These are phyloP conservation scores for Halictus quadricinctus DNA, from an alignment of 2,888 invertebrate species.

Conservation along the genomic window DNA sequence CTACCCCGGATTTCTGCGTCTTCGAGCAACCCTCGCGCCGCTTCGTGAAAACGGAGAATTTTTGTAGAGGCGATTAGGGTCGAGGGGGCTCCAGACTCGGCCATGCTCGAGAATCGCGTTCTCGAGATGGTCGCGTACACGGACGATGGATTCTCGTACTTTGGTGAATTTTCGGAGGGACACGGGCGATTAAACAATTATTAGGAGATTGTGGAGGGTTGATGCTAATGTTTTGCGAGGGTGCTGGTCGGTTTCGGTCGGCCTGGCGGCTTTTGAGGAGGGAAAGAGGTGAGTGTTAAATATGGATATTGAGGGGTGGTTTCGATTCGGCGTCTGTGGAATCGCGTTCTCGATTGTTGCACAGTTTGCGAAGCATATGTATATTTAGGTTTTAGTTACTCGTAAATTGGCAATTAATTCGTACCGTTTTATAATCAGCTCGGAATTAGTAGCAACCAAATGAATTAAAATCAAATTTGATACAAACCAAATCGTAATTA, in stretches of 20 bases:
- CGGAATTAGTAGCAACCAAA: no score
- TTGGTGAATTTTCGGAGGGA: constrained; percentile 76
- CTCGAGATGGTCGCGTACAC: constrained; percentile 19
- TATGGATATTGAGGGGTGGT: not conserved
- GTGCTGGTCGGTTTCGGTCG: not conserved
- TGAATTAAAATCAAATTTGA: no score
- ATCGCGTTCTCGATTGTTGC: not conserved
- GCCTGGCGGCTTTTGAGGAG: not conserved
- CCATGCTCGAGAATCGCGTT: constrained; percentile 17
- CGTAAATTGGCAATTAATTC: not conserved
- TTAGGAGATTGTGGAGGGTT: constrained; percentile 71
- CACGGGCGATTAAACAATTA: constrained; percentile 80
- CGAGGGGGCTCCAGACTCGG: not conserved
- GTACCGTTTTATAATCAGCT: no score
- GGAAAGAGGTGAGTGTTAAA: not conserved
- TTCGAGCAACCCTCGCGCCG: not conserved
- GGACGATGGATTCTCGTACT: constrained; percentile 70
- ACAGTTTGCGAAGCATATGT: not conserved
- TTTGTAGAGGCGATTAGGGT: constrained; percentile 1
- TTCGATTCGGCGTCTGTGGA: not conserved
- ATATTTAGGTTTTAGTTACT: not conserved
- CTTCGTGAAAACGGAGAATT: not conserved
- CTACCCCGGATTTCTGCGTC: constrained; percentile 26
- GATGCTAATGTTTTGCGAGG: not conserved
- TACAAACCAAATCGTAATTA: no score